Evolutionary conservation across 2,797 vertebrate species (phyloP).

Genomic region (Melanotaenia trifasciata): DNA sequence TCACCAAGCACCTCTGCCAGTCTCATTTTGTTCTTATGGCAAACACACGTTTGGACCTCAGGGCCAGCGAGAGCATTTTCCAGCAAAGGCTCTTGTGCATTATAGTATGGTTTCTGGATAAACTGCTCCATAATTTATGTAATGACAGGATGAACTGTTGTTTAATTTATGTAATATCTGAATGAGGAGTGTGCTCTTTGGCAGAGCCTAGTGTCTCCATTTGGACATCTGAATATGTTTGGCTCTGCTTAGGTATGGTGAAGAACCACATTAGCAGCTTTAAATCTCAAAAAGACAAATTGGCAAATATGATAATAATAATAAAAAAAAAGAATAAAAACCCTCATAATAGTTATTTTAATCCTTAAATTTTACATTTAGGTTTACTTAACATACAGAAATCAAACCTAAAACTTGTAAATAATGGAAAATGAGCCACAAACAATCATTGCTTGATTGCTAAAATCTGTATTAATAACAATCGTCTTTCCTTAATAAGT

Average conservation of each 20-base stretch:
- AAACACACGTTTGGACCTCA: slow-evolving; percentile 51
- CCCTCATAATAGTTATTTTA: no score
- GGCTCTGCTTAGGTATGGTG: slow-evolving; percentile 16
- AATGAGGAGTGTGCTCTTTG: slow-evolving; percentile 51
- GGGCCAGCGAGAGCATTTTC: slow-evolving; percentile 44
- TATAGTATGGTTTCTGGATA: slow-evolving; percentile 68
- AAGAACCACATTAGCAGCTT: slow-evolving; percentile 27
- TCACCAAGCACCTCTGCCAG: slow-evolving; percentile 53
- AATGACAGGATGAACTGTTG: slow-evolving; percentile 73
- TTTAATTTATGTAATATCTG: slow-evolving; percentile 76
- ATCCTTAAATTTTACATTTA: no score
- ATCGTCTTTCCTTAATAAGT: neutral
- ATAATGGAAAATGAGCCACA: neutral
- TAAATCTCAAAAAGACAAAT: neutral
- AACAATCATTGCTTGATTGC: neutral
- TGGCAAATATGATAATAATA: neutral
- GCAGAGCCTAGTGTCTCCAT: slow-evolving; percentile 28
- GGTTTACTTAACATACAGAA: neutral
- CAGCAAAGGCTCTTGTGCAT: slow-evolving; percentile 67
- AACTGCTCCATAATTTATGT: slow-evolving; percentile 72
- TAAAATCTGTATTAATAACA: neutral
- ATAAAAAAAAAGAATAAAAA: no score
- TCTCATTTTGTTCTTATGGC: slow-evolving; percentile 41
- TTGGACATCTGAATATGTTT: slow-evolving; percentile 31
- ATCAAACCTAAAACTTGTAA: neutral